Conservation (phyloP, 1,140 invertebrate species). For the Lethocerus indicus region DNA sequence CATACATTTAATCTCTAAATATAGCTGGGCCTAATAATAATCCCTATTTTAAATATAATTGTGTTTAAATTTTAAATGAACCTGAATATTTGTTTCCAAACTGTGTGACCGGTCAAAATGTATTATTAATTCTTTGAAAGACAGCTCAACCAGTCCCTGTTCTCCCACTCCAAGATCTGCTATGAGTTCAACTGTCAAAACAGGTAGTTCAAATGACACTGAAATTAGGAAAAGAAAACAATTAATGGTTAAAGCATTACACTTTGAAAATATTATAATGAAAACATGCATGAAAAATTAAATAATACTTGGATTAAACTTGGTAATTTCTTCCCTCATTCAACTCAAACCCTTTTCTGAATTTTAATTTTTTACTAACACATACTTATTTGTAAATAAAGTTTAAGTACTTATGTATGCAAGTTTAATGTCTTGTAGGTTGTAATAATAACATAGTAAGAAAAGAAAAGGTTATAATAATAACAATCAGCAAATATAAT, state of each 20-base stretch:
- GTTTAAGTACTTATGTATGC: no score
- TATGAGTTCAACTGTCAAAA: slow-evolving; percentile 50
- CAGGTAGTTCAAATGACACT: slow-evolving; percentile 52
- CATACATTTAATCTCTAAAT: slow-evolving; percentile 8
- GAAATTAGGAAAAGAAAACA: slow-evolving; percentile 18
- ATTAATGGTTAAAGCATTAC: background rate
- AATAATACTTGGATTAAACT: no score
- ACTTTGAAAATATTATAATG: background rate
- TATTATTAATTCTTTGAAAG: slow-evolving; percentile 63
- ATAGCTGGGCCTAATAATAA: background rate
- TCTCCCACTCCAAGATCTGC: slow-evolving; percentile 42
- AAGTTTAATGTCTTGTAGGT: no score
- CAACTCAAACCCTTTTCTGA: no score
- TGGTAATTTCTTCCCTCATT: no score
- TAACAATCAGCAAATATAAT: no score
- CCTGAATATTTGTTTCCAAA: slow-evolving; percentile 49
- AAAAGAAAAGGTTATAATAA: no score
- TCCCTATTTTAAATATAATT: no score
- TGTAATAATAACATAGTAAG: no score
- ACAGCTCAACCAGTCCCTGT: slow-evolving; percentile 59
- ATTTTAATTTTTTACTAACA: no score
- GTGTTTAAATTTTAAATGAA: slow-evolving; percentile 22
- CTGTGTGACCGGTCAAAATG: slow-evolving; percentile 46
- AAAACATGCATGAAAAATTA: no score
- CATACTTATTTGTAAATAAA: no score